A percentile compares a stretch with the other conserved stretches of the same genome.
These are phyloP conservation scores for Pholis gunnellus DNA, from an alignment of 2,113 vertebrate genomes.

Conservation along the genomic window DNA sequence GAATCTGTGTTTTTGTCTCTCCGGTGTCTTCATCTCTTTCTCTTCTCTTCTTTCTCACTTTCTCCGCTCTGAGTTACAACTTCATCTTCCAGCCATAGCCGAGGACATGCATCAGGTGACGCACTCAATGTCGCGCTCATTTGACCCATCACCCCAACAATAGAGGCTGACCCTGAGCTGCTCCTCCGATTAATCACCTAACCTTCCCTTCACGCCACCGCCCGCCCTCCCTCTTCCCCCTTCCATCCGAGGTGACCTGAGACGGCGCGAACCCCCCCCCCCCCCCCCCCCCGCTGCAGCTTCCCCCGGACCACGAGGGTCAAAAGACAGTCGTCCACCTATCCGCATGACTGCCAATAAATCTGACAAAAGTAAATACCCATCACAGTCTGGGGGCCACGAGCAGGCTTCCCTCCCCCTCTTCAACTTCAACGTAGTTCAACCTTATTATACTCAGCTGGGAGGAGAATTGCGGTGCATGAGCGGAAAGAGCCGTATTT, in stretches of 20 bases:
- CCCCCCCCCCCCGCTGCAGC: slow-evolving; percentile 35
- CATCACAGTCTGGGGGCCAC: slow-evolving; percentile 69
- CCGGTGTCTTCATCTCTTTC: slow-evolving; percentile 39
- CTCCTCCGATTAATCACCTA: slow-evolving; percentile 75
- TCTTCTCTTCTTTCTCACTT: not conserved
- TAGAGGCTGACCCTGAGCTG: slow-evolving; percentile 75
- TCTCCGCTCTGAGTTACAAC: slow-evolving; percentile 63
- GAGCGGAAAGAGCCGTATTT: slow-evolving; percentile 62
- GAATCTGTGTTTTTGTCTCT: slow-evolving; percentile 49
- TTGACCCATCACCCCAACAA: slow-evolving; percentile 77
- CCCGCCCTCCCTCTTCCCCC: not conserved
- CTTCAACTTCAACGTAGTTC: slow-evolving; percentile 51
- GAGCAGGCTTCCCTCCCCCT: slow-evolving; percentile 38
- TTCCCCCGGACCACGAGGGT: slow-evolving; percentile 50
- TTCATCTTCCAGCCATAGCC: slow-evolving; percentile 61
- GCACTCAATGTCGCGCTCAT: slow-evolving; percentile 69
- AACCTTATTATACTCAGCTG: slow-evolving; percentile 67
- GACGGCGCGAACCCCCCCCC: slow-evolving; percentile 28
- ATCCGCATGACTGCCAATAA: slow-evolving; percentile 72
- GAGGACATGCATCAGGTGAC: slow-evolving; percentile 71
- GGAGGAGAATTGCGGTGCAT: slow-evolving; percentile 55
- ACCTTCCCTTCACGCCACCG: slow-evolving; percentile 62
- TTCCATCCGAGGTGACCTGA: slow-evolving; percentile 36
- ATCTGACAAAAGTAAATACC: slow-evolving; percentile 83
- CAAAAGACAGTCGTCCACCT: slow-evolving; percentile 60